Base-by-base conservation (phyloP, 2,797 vertebrate genomes). In the Ceryle rudis region DNA sequence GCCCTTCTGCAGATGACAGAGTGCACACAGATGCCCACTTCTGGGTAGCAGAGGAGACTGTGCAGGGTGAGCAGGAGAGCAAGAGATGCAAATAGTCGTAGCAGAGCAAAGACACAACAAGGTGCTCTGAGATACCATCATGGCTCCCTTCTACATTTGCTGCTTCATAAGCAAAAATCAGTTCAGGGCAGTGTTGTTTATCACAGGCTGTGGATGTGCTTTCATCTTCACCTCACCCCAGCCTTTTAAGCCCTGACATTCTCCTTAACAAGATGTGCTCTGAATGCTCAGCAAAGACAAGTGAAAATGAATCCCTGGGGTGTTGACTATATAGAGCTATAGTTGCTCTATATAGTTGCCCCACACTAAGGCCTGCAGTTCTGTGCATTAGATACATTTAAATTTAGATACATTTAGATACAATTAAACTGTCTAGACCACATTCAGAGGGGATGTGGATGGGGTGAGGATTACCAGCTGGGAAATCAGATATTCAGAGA, bases 381-480 rank as follows among this genome's bases (percentile, higher is more conserved):
- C n/a, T n/a, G n/a, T n/a, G n/a, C n/a, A n/a, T n/a, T n/a, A n/a
- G n/a, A n/a, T n/a, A n/a, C n/a, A n/a, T n/a, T n/a, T n/a, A n/a
- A n/a, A n/a, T n/a, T n/a, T n/a, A n/a, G n/a, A n/a, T n/a, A n/a
- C n/a, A n/a, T n/a, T n/a, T 95, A 88, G 22, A 1, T 25, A 61
- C 90, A 95, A 94, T 94, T 91, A 88, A 77, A 28, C 67, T 9
- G 72, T 95, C 93, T 95, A 88, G 94, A 95, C 90, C 71, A 41
- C 47, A 74, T 90, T 91, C 80, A 71, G 72, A 51, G 17, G 87
- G 75, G 57, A 81, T 93, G 44, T 28, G 44, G 69, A 86, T 11
- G 8, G 69, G 23, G 29, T 57, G 92, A 73, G 83, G 81, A 86
- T 91, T 94, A 61, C 69, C 26, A 41, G 75, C 69, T 90, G 79